A percentile compares a stretch with the other conserved stretches of the same genome.
Evolutionary conservation across 2,113 vertebrate species (phyloP).

Genomic region (Epinephelus cyanopodus): DNA sequence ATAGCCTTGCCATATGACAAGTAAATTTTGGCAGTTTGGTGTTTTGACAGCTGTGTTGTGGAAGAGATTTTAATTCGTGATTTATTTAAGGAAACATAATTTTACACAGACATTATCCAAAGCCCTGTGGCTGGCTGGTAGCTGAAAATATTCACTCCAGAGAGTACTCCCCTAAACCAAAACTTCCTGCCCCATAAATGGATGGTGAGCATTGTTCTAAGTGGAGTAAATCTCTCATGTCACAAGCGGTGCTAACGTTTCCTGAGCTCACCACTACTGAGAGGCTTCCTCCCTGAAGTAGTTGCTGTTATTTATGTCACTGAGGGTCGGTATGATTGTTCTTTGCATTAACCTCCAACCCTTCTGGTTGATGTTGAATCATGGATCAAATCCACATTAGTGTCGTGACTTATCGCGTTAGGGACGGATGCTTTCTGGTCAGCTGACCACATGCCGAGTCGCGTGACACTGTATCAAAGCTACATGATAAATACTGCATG

Average conservation of each 20-base stretch:
- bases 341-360: slow-evolving; percentile 24
- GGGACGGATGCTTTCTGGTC: slow-evolving; percentile 11
- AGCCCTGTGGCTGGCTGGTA: slow-evolving; percentile 54
- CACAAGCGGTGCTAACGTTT: slow-evolving; percentile 53
- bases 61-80: slow-evolving; percentile 70
- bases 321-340: slow-evolving; percentile 9
- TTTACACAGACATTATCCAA: slow-evolving; percentile 66
- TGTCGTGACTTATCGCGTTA: slow-evolving; percentile 20
- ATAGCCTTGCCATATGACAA: slow-evolving; percentile 52
- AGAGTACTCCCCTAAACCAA: slow-evolving; percentile 56
- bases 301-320: slow-evolving; percentile 37
- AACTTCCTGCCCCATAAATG: slow-evolving; percentile 70
- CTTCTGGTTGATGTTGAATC: slow-evolving; percentile 3
- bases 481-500: neutral
- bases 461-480: slow-evolving; percentile 1
- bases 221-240: slow-evolving; percentile 64
- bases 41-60: slow-evolving; percentile 79
- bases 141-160: slow-evolving; percentile 65
- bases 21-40: slow-evolving; percentile 65
- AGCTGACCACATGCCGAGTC: slow-evolving; percentile 28
- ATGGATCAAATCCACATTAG: neutral
- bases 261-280: slow-evolving; percentile 21
- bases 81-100: slow-evolving; percentile 81
- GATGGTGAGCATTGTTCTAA: slow-evolving; percentile 68
- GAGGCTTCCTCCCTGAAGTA: slow-evolving; percentile 40